Conservation (phyloP, 92 coral and sea anemone species). For the Diadumene lineata region DNA sequence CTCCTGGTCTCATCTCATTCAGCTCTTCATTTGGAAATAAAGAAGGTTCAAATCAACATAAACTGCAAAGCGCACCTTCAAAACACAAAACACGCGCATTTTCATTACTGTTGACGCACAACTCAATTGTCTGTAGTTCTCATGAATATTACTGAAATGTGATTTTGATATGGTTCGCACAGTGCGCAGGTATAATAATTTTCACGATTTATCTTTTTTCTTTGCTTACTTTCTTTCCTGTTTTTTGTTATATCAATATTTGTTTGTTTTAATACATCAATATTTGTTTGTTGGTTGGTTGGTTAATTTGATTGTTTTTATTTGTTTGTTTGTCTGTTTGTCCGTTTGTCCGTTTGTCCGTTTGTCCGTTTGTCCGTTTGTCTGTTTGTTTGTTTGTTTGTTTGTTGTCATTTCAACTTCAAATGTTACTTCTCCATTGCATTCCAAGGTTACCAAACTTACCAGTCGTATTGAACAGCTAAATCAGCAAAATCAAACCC, state of each 20-base stretch:
- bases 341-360: not conserved
- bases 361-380: not conserved
- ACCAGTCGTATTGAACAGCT: conserved; percentile 63
- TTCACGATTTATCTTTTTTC: not conserved
- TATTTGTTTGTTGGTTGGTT: not conserved
- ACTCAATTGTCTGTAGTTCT: too few species aligned
- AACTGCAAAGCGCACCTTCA: too few species aligned
- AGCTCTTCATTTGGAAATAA: too few species aligned
- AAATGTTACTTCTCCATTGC: not conserved
- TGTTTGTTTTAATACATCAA: not conserved
- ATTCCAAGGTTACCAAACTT: conserved; percentile 36
- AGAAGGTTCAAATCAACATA: too few species aligned
- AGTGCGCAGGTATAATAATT: too few species aligned
- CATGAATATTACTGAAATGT: too few species aligned
- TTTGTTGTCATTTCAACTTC: not conserved
- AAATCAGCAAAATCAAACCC: conserved; percentile 77
- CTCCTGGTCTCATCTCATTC: too few species aligned
- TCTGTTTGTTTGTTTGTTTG: not conserved
- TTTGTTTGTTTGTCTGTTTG: not conserved
- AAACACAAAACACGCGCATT: too few species aligned
- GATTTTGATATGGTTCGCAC: too few species aligned
- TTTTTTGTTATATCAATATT: too few species aligned
- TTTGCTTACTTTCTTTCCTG: not conserved
- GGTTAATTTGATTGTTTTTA: not conserved
- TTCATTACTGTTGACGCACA: too few species aligned